phyloP scores from a whole-genome alignment of 30 jellyfish, hydroid and myxozoan species.

The Cassiopea xamachana region DNA sequence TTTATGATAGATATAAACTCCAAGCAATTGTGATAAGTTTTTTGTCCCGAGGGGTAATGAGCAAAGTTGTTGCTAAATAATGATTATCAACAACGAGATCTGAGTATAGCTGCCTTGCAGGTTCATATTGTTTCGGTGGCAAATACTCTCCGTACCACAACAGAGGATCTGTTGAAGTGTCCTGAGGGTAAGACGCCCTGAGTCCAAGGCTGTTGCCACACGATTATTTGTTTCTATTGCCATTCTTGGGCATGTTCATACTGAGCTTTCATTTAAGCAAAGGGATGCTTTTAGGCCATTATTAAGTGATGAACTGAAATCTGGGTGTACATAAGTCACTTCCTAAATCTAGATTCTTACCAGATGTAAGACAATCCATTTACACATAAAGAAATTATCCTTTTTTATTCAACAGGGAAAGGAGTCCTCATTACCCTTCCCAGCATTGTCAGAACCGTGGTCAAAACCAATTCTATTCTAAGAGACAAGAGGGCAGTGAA shows the following conservation, averaged over 20 bases:
- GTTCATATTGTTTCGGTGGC: background rate
- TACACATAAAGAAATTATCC: background rate
- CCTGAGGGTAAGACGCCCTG: background rate
- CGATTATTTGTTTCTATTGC: slow-evolving; percentile 49
- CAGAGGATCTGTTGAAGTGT: slow-evolving; percentile 14
- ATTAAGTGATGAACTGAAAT: slow-evolving; percentile 28
- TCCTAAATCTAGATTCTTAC: background rate
- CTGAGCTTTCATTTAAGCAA: slow-evolving; percentile 6
- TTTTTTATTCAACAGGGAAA: background rate
- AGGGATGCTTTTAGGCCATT: slow-evolving; percentile 31
- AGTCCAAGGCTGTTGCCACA: slow-evolving; percentile 42
- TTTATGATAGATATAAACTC: slow-evolving; percentile 17
- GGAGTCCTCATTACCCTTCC: background rate
- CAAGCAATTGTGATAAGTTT: slow-evolving; percentile 33
- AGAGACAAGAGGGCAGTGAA: background rate
- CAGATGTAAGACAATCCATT: background rate
- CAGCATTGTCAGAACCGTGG: background rate
- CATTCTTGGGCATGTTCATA: slow-evolving; percentile 29
- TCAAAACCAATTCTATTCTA: background rate
- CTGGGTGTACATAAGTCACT: background rate
- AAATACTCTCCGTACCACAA: background rate
- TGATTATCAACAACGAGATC: slow-evolving; percentile 9
- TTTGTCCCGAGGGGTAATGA: slow-evolving; percentile 46
- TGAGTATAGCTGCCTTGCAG: background rate
- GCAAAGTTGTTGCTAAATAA: slow-evolving; percentile 21